Conservation (phyloP, 2,113 vertebrate species). For the Chloroceryle aenea region DNA sequence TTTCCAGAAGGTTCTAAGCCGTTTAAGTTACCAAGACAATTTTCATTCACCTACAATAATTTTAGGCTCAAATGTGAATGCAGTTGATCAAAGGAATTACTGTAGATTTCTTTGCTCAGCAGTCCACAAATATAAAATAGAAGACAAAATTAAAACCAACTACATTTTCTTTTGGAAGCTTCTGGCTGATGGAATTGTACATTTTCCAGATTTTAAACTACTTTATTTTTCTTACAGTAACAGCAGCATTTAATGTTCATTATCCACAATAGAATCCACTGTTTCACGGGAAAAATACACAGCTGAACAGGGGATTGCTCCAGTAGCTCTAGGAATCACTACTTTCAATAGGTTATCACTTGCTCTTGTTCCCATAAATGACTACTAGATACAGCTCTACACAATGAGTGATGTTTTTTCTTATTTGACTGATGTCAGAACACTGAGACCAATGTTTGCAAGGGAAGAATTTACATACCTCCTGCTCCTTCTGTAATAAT, state of each 20-base stretch:
- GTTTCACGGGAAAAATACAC: neutral
- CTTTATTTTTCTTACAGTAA: neutral
- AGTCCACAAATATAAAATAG: neutral
- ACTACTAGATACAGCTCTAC: neutral
- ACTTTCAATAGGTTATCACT: neutral
- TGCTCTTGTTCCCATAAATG: neutral
- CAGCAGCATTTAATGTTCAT: neutral
- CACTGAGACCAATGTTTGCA: neutral
- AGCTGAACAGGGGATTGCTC: neutral
- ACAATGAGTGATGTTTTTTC: neutral
- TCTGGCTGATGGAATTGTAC: neutral
- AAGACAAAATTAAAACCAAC: fast-evolving
- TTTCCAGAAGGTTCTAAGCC: neutral
- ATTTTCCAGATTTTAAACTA: neutral
- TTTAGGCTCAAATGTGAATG: neutral
- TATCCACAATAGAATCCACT: neutral
- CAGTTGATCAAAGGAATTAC: neutral
- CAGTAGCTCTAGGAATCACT: neutral
- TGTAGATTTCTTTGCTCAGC: neutral
- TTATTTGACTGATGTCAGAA: neutral
- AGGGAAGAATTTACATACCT: slow-evolving; percentile 69
- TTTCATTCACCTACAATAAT: neutral
- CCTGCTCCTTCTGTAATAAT: slow-evolving; percentile 85
- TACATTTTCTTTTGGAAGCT: neutral
- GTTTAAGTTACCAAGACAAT: neutral